A percentile compares a stretch with the other conserved stretches of the same genome.
Evolutionary conservation across 1,140 invertebrate species (phyloP).

Genomic region (Conus ventricosus): DNA sequence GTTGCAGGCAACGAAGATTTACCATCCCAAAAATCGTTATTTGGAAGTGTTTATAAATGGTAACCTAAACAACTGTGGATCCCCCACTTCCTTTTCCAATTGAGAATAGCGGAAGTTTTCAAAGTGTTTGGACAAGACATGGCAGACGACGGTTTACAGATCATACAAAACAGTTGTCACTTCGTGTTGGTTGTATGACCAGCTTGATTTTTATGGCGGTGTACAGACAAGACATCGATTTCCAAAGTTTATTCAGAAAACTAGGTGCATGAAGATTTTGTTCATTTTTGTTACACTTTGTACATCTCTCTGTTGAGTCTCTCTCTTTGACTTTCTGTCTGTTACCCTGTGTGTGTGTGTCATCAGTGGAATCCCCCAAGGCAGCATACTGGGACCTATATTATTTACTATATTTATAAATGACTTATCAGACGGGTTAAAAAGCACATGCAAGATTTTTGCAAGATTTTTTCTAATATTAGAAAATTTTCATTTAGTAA

Average conservation of each 20-base stretch:
- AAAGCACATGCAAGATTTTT: no score
- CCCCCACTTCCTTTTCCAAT: not conserved
- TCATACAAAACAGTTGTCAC: not conserved
- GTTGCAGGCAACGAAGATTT: not conserved
- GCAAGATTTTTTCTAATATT: no score
- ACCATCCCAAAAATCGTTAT: slow-evolving; percentile 2
- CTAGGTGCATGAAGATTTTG: slow-evolving; percentile 49
- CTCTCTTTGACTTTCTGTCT: not conserved
- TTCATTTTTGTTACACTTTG: not conserved
- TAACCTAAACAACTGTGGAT: not conserved
- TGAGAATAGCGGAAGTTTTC: slow-evolving; percentile 62
- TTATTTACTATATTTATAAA: no score
- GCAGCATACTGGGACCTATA: no score
- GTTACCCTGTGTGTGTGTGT: no score
- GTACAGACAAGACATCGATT: slow-evolving; percentile 58
- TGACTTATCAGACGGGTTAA: no score
- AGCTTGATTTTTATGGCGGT: not conserved
- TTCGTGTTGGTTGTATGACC: not conserved
- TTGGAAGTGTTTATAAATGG: slow-evolving; percentile 6
- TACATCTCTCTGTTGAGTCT: not conserved
- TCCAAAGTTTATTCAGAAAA: slow-evolving; percentile 63
- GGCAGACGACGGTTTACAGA: not conserved
- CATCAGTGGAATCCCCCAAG: no score
- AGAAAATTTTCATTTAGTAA: no score
- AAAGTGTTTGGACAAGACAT: slow-evolving; percentile 58